These are phyloP conservation scores for Odobenus rosmarus DNA, from an alignment of 2,113 vertebrate species.

Conservation along the genomic window DNA sequence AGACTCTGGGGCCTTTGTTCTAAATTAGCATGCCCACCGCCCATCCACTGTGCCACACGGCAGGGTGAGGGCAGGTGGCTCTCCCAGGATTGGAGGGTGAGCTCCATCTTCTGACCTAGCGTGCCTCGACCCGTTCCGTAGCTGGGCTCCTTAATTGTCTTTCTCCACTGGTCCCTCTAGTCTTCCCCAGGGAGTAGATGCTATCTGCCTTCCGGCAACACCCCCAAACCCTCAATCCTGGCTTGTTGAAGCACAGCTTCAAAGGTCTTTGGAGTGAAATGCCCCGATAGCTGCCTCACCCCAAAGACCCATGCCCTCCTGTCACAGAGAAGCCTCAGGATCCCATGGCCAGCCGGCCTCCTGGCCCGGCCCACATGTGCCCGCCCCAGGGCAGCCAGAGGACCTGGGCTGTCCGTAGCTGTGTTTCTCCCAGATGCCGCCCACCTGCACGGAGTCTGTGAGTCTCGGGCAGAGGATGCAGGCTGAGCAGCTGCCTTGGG, in stretches of 20 bases:
- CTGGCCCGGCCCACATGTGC: rapidly evolving
- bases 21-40: background rate
- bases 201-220: rapidly evolving
- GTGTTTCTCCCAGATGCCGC: background rate
- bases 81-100: background rate
- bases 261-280: background rate
- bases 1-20: background rate
- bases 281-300: background rate
- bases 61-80: rapidly evolving
- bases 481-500: background rate
- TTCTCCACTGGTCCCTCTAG: rapidly evolving
- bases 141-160: background rate
- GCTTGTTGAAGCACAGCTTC: background rate
- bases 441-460: background rate
- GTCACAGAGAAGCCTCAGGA: rapidly evolving
- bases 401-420: background rate
- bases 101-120: background rate
- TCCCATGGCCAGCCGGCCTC: background rate
- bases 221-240: background rate
- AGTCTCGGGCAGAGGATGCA: background rate
- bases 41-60: rapidly evolving
- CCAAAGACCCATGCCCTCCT: rapidly evolving
- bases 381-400: background rate
- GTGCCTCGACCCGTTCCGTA: background rate
- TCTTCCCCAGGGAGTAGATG: background rate